phyloP scores from a whole-genome alignment of 2,888 invertebrate genomes.

The Drosophila anomelani region DNA sequence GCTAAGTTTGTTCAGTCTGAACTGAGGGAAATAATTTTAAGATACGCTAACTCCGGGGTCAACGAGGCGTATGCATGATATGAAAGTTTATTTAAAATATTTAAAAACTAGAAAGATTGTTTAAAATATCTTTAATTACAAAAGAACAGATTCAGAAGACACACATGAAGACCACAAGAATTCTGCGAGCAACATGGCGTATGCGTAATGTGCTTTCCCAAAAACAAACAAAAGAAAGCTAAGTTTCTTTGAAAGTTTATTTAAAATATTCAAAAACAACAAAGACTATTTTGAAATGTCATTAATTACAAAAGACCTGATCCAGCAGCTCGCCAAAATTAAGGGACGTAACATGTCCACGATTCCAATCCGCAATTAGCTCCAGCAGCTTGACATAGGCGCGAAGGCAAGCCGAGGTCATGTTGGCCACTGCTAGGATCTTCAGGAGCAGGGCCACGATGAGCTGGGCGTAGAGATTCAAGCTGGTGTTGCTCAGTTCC shows the following conservation, averaged over 20 bases:
- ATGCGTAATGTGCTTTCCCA: constrained; percentile 10
- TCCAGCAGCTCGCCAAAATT: background rate
- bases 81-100: background rate
- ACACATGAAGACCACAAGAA: background rate
- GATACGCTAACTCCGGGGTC: constrained; percentile 1
- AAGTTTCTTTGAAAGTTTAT: background rate
- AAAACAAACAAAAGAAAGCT: too few relatives aligned
- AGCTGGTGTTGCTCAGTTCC: background rate
- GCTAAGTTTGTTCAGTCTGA: background rate
- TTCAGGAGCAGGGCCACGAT: constrained; percentile 20
- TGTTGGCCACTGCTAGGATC: constrained; percentile 32
- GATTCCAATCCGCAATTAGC: background rate
- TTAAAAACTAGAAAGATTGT: background rate
- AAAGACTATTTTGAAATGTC: too few relatives aligned
- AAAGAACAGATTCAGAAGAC: background rate
- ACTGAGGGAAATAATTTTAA: background rate
- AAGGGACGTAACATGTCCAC: background rate
- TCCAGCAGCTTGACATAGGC: background rate
- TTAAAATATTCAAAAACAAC: background rate
- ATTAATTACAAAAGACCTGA: too few relatives aligned
- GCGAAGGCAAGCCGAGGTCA: background rate
- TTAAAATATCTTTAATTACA: background rate
- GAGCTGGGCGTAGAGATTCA: constrained; percentile 7
- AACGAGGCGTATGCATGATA: constrained; percentile 22
- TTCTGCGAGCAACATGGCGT: background rate